Base-by-base conservation (phyloP, 2,797 vertebrate species). In the Eutrigla gurnardus region DNA sequence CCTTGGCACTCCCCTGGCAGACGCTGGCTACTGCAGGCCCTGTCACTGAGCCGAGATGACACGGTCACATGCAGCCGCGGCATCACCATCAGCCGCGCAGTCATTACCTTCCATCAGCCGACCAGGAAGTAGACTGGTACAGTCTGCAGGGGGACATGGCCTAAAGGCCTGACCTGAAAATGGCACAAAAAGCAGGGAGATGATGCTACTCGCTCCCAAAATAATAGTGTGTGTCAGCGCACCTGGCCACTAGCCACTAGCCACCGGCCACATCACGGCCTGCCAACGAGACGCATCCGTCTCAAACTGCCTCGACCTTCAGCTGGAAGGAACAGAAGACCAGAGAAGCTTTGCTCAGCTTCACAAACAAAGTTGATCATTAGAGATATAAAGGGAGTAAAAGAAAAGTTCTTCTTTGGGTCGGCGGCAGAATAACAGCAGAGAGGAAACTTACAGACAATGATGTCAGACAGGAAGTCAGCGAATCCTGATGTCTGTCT, bases 81-180 rank as follows among this genome's bases (percentile, higher is more conserved):
- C 85, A 71, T 82, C 87, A 85, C 85, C 84, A 90, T 85, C 83
- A 86, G 86, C 86, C 85, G 87, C 86, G 92, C 90, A 92, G 93
- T 94, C 93, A 94, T 91, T 93, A 94, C 88, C 86, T 91, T 89
- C 90, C 90, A 92, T 91, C 91, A 91, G 84, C 82, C 75, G 64
- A 88, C 87, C 87, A 88, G 82, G 83, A 89, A 89, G 87, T 76
- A 89, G 88, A 92, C 90, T 87, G 91, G 86, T 91, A 89, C 89
- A 91, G 87, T 92, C 88, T 91, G 86, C 79, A 88, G 81, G 82
- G 82, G 84, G 73, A 89, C 91, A 92, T 92, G 89, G 92, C 93
- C 93, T 91, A 83, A 87, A 92, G 93, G 92, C 81, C 91, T 92
- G 92, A 93, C 93, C 93, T 90, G 91, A 88, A 93, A 93, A 92